Evolutionary conservation across 2,113 vertebrate species (phyloP).

Genomic region (Cacatua alba): DNA sequence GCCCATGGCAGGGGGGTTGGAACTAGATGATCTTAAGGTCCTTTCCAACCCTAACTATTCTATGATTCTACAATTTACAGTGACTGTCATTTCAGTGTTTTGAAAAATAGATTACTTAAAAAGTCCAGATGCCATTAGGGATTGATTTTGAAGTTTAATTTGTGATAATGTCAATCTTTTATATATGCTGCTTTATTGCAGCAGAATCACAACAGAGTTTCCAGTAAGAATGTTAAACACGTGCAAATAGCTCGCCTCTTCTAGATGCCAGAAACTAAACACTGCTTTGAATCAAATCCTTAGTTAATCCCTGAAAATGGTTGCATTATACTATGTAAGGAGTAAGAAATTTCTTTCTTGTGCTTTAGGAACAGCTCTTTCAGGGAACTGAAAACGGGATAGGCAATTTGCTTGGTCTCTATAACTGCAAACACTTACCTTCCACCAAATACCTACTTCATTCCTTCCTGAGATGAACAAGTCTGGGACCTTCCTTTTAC

Average conservation of each 20-base stretch:
- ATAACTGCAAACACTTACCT: background rate
- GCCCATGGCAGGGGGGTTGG: background rate
- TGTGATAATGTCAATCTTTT: background rate
- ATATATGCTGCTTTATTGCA: background rate
- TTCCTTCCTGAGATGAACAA: background rate
- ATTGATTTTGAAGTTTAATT: background rate
- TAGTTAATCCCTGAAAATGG: background rate
- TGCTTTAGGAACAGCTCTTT: background rate
- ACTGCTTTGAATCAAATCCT: slow-evolving; percentile 4
- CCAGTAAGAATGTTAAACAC: background rate
- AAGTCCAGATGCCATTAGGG: background rate
- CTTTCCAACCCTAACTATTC: background rate
- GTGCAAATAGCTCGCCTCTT: background rate
- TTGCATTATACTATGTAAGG: background rate
- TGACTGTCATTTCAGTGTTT: background rate
- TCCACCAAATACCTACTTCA: background rate
- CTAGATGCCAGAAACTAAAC: background rate
- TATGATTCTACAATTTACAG: background rate
- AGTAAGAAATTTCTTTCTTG: background rate
- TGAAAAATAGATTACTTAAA: background rate
- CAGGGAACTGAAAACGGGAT: background rate
- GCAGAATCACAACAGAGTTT: background rate
- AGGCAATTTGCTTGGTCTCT: background rate
- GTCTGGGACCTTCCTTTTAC: background rate
- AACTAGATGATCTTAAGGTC: background rate